Evolutionary conservation across 2,888 invertebrate genomes (phyloP), one percentile per base, ranked within the genome.

Genomic region (Xylota sylvarum): DNA sequence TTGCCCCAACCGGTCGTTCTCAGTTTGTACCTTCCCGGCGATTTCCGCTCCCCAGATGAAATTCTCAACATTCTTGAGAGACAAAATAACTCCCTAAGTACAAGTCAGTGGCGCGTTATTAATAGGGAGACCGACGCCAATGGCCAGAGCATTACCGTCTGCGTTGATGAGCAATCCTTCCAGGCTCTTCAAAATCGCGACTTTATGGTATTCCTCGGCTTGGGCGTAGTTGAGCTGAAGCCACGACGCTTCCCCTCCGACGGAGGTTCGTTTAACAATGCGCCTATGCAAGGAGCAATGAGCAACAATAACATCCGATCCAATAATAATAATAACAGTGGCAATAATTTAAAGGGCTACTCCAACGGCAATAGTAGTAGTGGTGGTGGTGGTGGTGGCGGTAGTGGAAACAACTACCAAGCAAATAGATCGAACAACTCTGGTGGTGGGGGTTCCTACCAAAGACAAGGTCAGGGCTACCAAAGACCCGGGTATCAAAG

Each of bases 91-190:
- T 14, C 69, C 3, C 32, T 86, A 7, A 62, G 64, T 43, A 64
- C 82, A 0, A 64, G 43, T 14, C 72, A 73, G n/a, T 86, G 86
- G 86, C 86, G 82, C 27, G 19, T 86, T n/a, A 30, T 86, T 1
- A 73, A 82, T 14, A 40, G 82, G 7, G 82, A 86, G 17, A 60
- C 56, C 5, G 86, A 86, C 43, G 46, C 52, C 73, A 67, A 78
- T 52, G 86, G 86, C 30, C 86, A 86, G 35, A 64, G 37, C 23
- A 86, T 86, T 40, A 82, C 77, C n/a, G 73, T 86, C n/a, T 65
- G 82, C 62, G 86, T 86, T 0, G 77, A 78, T 73, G 86, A 82
- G 82, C 86, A 67, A 64, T 82, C 82, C 48, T 73, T 82, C 62
- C 77, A 78, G 67, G 40, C 78, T 78, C 86, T 86, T 7, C 62